Evolutionary conservation across 2,888 invertebrate genomes (phyloP), one percentile per base, ranked within the genome.

Genomic region (Eupsilia transversa): DNA sequence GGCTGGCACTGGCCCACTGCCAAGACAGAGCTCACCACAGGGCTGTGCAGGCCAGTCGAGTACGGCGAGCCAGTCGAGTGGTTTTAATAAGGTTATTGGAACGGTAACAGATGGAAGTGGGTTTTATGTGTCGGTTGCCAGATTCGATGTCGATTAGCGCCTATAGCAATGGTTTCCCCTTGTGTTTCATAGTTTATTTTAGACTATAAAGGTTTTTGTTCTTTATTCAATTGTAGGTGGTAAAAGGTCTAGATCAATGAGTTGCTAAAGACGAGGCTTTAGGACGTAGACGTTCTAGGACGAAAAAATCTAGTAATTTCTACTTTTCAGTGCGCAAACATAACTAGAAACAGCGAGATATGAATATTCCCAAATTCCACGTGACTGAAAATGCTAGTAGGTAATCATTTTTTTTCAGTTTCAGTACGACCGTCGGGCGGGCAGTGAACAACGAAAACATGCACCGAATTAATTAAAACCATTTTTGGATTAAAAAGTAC

Each of bases 1-100:
- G 66, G 38, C 54, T 59, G 35, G 23, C 52, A 41, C 41, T 86
- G 87, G 86, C 83, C 17, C 41, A 17, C 38, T 72, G 87, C 86
- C 87, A 87, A 72, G 64, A 66, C 61, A 52, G 38, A 14, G n/a
- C 33, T 61, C 14, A 65, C 68, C 49, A 27, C 68, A 80, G 86
- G 86, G 80, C 63, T 86, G 83, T 49, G 38, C 43, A 6, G 20
- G 49, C 56, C 10, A 64, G 69, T 20, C 43, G 20, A 46, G 54
- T 23, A 23, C n/a, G 23, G 27, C 33, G 23, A 38, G 38, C n/a
- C 5, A 52, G 52, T n/a, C 74, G 35, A 76, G 33, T 60, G 59
- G 49, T 49, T 82, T 75, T 61, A 61, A 63, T 67, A 76, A 82
- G 77, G 61, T 61, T 67, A 74, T 60, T 74, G 49, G 27, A 66